Evolutionary conservation across 2,113 vertebrate genomes (phyloP).

Genomic region (Semnornis frantzii): DNA sequence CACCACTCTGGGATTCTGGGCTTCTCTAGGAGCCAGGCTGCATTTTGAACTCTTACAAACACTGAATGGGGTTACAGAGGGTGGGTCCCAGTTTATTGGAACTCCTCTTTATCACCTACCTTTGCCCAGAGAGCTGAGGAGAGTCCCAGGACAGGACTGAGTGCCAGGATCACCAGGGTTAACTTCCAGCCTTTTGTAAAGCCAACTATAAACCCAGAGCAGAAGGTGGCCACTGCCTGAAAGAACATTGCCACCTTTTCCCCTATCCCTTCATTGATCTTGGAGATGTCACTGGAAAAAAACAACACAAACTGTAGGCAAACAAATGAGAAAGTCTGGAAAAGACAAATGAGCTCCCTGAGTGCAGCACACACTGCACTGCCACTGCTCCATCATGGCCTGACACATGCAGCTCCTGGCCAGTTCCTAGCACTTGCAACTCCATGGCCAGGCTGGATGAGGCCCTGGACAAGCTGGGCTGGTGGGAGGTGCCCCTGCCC

Average conservation of each 20-base stretch:
- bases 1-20: too few species aligned
- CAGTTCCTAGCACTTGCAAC: too few species aligned
- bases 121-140: slow-evolving; percentile 81
- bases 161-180: slow-evolving; percentile 85
- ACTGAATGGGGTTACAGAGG: not conserved
- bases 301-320: slow-evolving; percentile 3
- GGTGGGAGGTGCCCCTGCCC: too few species aligned
- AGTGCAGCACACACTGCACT: not conserved
- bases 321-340: slow-evolving; percentile 14
- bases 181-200: slow-evolving; percentile 88
- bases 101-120: slow-evolving; percentile 43
- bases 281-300: slow-evolving; percentile 80
- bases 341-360: not conserved
- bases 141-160: slow-evolving; percentile 81
- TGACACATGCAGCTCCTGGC: not conserved
- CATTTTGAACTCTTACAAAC: not conserved
- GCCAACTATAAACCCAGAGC: slow-evolving; percentile 79
- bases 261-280: slow-evolving; percentile 88
- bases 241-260: slow-evolving; percentile 84
- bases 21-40: not conserved
- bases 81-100: not conserved
- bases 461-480: too few species aligned
- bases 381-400: not conserved
- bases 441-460: too few species aligned
- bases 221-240: slow-evolving; percentile 80